Evolutionary conservation across 2,797 vertebrate species (phyloP).

Genomic region (Sciurus vulgaris): DNA sequence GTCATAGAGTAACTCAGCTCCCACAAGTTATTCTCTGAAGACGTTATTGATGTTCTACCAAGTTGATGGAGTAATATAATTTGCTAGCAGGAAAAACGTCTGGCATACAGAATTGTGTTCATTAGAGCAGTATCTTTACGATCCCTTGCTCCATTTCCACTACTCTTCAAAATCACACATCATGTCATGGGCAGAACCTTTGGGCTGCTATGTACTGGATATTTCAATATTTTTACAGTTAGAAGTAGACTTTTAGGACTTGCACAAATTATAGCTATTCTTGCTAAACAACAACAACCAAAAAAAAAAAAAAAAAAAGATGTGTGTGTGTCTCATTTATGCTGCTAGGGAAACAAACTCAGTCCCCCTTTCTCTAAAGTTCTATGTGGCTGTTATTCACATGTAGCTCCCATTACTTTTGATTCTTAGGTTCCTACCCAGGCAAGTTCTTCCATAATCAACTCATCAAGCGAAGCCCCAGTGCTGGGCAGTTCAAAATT

Average conservation of each 20-base stretch:
- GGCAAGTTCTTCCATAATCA: neutral
- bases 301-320: too few species aligned
- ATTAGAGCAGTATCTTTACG: slow-evolving; percentile 59
- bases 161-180: slow-evolving; percentile 64
- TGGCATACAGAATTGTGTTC: slow-evolving; percentile 64
- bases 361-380: neutral
- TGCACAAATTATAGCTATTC: slow-evolving; percentile 68
- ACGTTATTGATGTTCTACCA: slow-evolving; percentile 56
- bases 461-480: neutral
- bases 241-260: slow-evolving; percentile 70
- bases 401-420: neutral
- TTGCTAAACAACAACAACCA: neutral
- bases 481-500: neutral
- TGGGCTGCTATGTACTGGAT: slow-evolving; percentile 14
- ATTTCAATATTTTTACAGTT: slow-evolving; percentile 61
- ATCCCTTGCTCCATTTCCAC: slow-evolving; percentile 54
- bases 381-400: neutral
- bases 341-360: slow-evolving; percentile 16
- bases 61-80: slow-evolving; percentile 72
- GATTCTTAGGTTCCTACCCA: neutral
- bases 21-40: slow-evolving; percentile 64
- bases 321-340: slow-evolving; percentile 31
- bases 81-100: slow-evolving; percentile 58
- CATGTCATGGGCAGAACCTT: neutral
- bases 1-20: slow-evolving; percentile 59